Evolutionary conservation across 2,888 invertebrate species (phyloP), one percentile per base, ranked within the genome.

Genomic region (Empis livida): DNA sequence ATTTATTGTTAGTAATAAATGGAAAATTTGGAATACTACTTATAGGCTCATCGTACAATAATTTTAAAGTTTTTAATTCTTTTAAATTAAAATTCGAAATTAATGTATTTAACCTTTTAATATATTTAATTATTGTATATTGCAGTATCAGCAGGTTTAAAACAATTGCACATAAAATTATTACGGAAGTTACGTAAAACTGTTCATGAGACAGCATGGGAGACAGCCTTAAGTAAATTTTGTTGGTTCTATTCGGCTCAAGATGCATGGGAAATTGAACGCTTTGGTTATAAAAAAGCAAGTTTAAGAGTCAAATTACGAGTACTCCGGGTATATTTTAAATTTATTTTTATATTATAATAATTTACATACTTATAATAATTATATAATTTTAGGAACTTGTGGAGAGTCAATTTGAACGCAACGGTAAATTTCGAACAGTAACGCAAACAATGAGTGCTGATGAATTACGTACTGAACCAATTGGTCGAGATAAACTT

Each of bases 221-320:
- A 96, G 70, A 80, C 81, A 60, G 81, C 84, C 45, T 68, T 95
- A 57, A 82, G 89, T 50, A 94, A 89, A 74, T 90, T 94, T 71
- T 91, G 92, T 67, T 89, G 92, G 64, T 81, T 82, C 44, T 91
- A 91, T 61, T 84, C 84, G 54, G 83, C 84, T 54, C 86, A 91
- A 62, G 94, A 95, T 76, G 93, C 89, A 48, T 93, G 93, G 93
- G 94, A 95, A 73, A 75, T 96, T 48, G 94, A 95, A 68, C 77
- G 93, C 55, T 93, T 93, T 73, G 94, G 95, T 37, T 97, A 95
- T 71, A 90, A 89, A 66, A 90, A 93, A 71, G 82, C 92, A 54
- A 84, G 89, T 59, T 75, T 90, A 44, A 79, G 81, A 59, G 85
- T 93, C 13, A 96, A 96, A 75, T 75, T 97, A 51, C 79, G 87